Percentiles rank a stretch among this genome's conserved stretches.
Evolutionary conservation across 2,888 invertebrate genomes (phyloP).

Genomic region (Venusia cambrica): DNA sequence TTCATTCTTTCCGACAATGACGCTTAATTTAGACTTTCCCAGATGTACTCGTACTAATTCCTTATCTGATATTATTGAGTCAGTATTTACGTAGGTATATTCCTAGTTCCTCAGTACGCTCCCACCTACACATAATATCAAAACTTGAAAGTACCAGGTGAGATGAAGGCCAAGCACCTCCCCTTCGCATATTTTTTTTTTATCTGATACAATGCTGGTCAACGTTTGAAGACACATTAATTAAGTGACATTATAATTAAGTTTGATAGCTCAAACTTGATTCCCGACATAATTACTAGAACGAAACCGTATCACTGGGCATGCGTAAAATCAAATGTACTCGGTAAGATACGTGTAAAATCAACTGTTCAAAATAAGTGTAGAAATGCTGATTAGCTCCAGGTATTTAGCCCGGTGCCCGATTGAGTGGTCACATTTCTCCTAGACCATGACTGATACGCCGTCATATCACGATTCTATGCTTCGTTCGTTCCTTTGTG

Average conservation of each 20-base stretch:
- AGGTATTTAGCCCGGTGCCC: conserved; percentile 66
- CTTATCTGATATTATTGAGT: no score
- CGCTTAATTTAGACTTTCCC: no score
- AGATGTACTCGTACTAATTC: no score
- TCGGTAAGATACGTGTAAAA: conserved; percentile 78
- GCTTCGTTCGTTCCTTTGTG: conserved; percentile 75
- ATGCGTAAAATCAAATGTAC: conserved; percentile 68
- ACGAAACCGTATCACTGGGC: conserved; percentile 37
- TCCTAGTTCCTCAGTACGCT: no score
- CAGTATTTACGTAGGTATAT: no score
- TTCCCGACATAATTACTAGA: conserved; percentile 21
- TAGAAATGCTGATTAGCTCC: conserved; percentile 79
- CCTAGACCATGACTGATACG: conserved; percentile 56
- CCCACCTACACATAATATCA: no score
- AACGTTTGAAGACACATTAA: no score
- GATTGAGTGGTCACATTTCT: conserved; percentile 32
- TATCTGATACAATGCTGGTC: no score
- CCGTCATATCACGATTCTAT: conserved; percentile 74
- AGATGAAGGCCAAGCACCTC: no score
- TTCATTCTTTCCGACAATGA: no score
- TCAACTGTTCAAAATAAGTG: conserved; percentile 80
- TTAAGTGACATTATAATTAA: neutral
- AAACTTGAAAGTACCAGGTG: no score
- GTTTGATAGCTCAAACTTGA: conserved; percentile 6
- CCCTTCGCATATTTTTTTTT: no score